Conservation (phyloP, 2,113 vertebrate species). For the Oriolus oriolus region DNA sequence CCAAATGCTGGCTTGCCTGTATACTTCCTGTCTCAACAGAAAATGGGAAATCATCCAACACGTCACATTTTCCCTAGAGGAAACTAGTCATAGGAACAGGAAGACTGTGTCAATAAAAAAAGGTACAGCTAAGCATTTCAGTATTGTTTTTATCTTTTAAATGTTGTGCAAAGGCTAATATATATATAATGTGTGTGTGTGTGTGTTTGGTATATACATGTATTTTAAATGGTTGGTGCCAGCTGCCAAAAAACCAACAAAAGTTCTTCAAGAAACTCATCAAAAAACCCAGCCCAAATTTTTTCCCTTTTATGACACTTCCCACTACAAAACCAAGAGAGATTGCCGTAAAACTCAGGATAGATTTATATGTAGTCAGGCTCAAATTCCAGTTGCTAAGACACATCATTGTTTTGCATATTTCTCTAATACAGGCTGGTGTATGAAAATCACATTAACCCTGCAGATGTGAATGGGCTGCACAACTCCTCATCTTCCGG, state of each 20-base stretch:
- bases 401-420: neutral
- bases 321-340: neutral
- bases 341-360: neutral
- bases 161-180: neutral
- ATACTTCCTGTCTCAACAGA: conserved; percentile 70
- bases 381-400: neutral
- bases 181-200: rapidly evolving
- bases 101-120: conserved; percentile 71
- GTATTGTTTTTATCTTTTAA: conserved; percentile 58
- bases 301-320: neutral
- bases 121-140: conserved; percentile 32
- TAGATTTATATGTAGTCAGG: neutral
- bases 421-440: neutral
- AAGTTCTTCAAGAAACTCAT: neutral
- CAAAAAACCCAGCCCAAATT: neutral
- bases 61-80: conserved; percentile 74
- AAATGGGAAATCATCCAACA: conserved; percentile 72
- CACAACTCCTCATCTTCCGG: rapidly evolving
- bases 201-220: neutral
- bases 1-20: conserved; percentile 35
- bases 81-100: conserved; percentile 74
- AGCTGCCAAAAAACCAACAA: neutral
- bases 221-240: conserved; percentile 10
- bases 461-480: neutral
- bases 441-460: neutral